Percentiles rank a stretch among this genome's conserved stretches.
Evolutionary conservation across 1,140 invertebrate genomes (phyloP).

Genomic region (Tetramorium parvispinum): DNA sequence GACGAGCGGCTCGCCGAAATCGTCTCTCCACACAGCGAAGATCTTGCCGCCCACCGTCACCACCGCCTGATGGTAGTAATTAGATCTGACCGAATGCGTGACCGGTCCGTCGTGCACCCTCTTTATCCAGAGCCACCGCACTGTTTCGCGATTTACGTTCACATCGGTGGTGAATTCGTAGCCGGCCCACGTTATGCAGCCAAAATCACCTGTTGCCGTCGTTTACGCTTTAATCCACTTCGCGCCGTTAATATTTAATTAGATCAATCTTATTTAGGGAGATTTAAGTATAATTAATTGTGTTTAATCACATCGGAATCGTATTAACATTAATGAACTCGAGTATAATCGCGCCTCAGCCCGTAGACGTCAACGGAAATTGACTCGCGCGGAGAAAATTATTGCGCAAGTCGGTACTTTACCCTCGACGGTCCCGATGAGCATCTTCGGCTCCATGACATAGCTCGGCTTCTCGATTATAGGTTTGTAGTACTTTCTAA

Average conservation of each 20-base stretch:
- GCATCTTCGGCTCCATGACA: slow-evolving; percentile 67
- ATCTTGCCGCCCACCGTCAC: slow-evolving; percentile 87
- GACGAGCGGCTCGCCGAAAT: slow-evolving; percentile 85
- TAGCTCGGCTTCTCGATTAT: slow-evolving; percentile 73
- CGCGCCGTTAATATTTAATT: slow-evolving; percentile 43
- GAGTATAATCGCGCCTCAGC: not conserved
- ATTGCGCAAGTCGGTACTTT: not conserved
- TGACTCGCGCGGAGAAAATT: not conserved
- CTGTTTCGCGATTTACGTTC: slow-evolving; percentile 86
- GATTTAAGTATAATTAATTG: slow-evolving; percentile 27
- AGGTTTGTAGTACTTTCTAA: slow-evolving; percentile 71
- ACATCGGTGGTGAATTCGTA: slow-evolving; percentile 87
- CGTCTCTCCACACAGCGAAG: slow-evolving; percentile 87
- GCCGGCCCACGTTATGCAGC: slow-evolving; percentile 87
- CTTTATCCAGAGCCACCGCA: slow-evolving; percentile 83
- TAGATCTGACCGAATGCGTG: slow-evolving; percentile 86
- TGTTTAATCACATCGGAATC: slow-evolving; percentile 1
- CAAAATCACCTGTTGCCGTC: slow-evolving; percentile 83
- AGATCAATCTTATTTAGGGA: slow-evolving; percentile 39
- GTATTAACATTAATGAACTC: slow-evolving; percentile 7
- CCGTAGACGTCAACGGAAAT: slow-evolving; percentile 6
- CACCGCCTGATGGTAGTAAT: slow-evolving; percentile 85
- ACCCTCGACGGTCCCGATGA: slow-evolving; percentile 77
- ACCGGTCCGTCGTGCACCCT: slow-evolving; percentile 90
- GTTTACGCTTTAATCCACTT: slow-evolving; percentile 33